These are phyloP conservation scores for Agonopterix subpropinquella DNA, from an alignment of 2,888 invertebrate species.

Conservation along the genomic window DNA sequence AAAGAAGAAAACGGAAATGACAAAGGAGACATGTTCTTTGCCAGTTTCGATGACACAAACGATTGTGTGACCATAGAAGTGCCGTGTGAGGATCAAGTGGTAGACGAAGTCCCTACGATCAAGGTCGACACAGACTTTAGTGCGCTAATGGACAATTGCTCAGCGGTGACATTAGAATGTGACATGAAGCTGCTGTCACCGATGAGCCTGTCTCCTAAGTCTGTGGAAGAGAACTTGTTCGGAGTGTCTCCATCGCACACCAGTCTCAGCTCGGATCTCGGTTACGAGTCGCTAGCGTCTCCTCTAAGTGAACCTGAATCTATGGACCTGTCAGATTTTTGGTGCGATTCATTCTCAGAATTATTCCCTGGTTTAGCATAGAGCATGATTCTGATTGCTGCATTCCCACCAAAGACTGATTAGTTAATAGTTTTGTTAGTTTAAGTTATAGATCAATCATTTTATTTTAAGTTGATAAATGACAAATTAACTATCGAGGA, in stretches of 20 bases:
- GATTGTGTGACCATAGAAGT: constrained; percentile 85
- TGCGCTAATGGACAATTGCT: constrained; percentile 34
- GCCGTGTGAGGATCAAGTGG: constrained; percentile 75
- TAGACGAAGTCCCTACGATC: constrained; percentile 41
- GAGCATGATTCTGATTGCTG: constrained; percentile 26
- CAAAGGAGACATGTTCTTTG: constrained; percentile 80
- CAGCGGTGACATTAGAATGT: constrained; percentile 45
- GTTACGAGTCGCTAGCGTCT: constrained; percentile 67
- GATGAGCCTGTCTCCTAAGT: constrained; percentile 52
- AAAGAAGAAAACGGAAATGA: constrained; percentile 50
- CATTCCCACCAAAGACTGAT: constrained; percentile 67
- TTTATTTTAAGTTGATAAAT: constrained; percentile 28
- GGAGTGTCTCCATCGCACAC: constrained; percentile 62
- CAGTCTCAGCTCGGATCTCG: constrained; percentile 59
- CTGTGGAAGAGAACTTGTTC: constrained; percentile 46
- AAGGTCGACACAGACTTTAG: constrained; percentile 45
- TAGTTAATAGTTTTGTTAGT: constrained; percentile 40
- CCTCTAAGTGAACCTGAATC: constrained; percentile 65
- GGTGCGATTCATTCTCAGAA: constrained; percentile 86
- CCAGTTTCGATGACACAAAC: constrained; percentile 82
- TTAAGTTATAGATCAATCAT: constrained; percentile 18
- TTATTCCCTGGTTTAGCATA: constrained; percentile 84
- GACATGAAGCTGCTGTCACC: constrained; percentile 67
- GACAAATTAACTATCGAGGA: constrained; percentile 27
- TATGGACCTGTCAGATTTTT: constrained; percentile 77